Evolutionary conservation across 2,888 invertebrate genomes (phyloP).

Genomic region (Andrena marginata): DNA sequence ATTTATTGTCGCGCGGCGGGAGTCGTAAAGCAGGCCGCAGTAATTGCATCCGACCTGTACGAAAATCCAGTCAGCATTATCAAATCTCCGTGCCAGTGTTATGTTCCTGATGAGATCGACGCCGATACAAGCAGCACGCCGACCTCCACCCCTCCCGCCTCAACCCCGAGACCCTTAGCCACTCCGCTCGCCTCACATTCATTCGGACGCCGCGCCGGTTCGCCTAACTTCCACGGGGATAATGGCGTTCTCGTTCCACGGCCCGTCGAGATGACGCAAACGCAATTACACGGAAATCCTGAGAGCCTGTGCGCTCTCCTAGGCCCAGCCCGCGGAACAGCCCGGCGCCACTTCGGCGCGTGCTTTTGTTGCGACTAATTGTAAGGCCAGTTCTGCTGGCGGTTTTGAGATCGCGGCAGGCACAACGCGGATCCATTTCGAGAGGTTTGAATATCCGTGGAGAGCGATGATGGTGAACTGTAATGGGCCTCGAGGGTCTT

Average conservation of each 20-base stretch:
- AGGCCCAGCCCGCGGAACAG: conserved; percentile 5
- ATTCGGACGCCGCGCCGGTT: conserved; percentile 44
- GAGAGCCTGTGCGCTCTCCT: conserved; percentile 26
- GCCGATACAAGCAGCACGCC: not conserved
- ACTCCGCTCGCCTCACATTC: conserved; percentile 47
- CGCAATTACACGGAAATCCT: conserved; percentile 77
- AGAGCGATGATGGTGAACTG: conserved; percentile 41
- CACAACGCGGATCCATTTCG: conserved; percentile 23
- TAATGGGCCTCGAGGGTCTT: conserved; percentile 44
- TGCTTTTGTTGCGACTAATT: conserved; percentile 53
- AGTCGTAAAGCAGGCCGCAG: conserved; percentile 46
- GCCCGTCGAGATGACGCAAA: conserved; percentile 76
- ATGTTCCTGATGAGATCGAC: conserved; percentile 71
- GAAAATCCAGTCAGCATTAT: conserved; percentile 81
- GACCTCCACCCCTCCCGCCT: not conserved
- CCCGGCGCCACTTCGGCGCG: conserved; percentile 6
- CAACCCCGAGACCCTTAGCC: not conserved
- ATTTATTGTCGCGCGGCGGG: not conserved
- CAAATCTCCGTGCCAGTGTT: conserved; percentile 71
- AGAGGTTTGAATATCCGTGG: conserved; percentile 25
- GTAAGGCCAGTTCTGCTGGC: conserved; percentile 19
- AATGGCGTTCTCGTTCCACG: conserved; percentile 71
- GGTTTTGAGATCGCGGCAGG: conserved; percentile 5
- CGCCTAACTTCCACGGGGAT: conserved; percentile 69
- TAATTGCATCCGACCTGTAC: conserved; percentile 72